Evolutionary conservation across 2,113 vertebrate genomes (phyloP), one percentile per base, ranked within the genome.

Genomic region (Oostethus manadensis): DNA sequence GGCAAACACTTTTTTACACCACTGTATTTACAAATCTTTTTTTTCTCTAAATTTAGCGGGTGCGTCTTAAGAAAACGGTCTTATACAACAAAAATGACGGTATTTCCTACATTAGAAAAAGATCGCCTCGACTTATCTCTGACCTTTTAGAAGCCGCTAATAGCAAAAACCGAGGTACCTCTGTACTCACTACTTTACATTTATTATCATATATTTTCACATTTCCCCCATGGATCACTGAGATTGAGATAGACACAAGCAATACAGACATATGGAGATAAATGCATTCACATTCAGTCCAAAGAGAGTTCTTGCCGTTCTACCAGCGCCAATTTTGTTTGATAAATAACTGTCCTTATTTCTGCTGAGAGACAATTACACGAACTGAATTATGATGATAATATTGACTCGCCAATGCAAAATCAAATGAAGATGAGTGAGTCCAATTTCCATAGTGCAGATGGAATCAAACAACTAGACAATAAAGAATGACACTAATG

Each of bases 231-330:
- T 53, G 54, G 57, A 44, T 64, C 44, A 47, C 43, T 61, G 51
- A 60, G 38, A 66, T 22, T 62, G 40, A 55, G 21, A 65, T 1
- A 49, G 35, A 58, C 4, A 57, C 5, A 64, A 20, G 47, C 29
- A 54, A 53, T 53, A 18, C 10, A 35, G 10, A 9, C 3, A 53
- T 23, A 50, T 50, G 8, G 15, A 16, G 47, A 48, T 48, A 51
- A 29, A 51, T 14, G 51, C 29, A 26, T 35, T 15, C 6, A n/a
- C 2, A 15, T 4, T 53, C 15, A 33, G 17, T 51, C 53, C 26
- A 38, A 53, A 51, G 20, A 35, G 10, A 46, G 1, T 58, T 35
- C 51, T 56, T 38, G 55, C 8, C 38, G 51, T 48, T 0, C n/a
- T 55, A 49, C 0, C 3, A 16, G 11, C 2, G 21, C 48, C 22